Evolutionary conservation across 1,140 invertebrate species (phyloP).

Genomic region (Coptotermes formosanus): DNA sequence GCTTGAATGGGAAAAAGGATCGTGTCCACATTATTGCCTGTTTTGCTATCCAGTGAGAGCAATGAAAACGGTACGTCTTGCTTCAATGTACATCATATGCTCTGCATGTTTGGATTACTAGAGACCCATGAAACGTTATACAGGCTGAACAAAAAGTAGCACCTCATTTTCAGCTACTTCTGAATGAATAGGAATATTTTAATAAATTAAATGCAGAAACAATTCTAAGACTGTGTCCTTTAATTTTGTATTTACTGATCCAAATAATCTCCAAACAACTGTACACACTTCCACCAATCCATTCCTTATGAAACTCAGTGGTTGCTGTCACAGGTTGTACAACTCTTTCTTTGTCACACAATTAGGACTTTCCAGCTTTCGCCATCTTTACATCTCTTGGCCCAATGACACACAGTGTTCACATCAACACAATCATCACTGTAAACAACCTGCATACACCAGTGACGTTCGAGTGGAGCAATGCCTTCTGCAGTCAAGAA

Average conservation of each 20-base stretch:
- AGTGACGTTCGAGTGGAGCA: not conserved
- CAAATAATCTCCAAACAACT: constrained; percentile 9
- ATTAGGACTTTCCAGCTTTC: not conserved
- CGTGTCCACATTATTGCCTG: no score
- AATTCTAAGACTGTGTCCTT: no score
- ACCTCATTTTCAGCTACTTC: no score
- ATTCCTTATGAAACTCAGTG: constrained; percentile 1
- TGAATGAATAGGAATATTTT: no score
- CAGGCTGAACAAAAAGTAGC: no score
- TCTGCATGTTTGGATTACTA: no score
- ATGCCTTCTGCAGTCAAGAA: not conserved
- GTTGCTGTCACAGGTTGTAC: not conserved
- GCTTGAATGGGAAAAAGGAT: no score
- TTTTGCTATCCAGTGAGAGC: no score
- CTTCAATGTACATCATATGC: no score
- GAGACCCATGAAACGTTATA: no score
- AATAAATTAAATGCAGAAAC: no score
- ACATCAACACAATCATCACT: not conserved
- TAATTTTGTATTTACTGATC: not conserved
- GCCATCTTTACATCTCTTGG: not conserved
- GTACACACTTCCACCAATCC: not conserved
- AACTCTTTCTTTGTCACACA: not conserved
- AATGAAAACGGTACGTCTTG: no score
- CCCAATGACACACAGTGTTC: constrained; percentile 2
- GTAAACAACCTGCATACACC: not conserved